Evolutionary conservation across 2,113 vertebrate species (phyloP).

Genomic region (Alces alces): DNA sequence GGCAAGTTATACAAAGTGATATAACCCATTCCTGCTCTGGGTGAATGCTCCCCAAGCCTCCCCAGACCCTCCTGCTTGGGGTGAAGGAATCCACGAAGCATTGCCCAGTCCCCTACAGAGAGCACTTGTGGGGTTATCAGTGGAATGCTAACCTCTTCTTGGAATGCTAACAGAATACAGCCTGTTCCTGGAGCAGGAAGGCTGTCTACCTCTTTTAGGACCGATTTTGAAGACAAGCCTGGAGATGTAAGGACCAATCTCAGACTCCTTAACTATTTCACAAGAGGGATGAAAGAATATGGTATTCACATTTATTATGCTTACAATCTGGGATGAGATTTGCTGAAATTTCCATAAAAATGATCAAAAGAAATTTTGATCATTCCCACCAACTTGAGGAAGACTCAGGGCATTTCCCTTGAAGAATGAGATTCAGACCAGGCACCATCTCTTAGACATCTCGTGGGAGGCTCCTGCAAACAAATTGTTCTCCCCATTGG

Average conservation of each 20-base stretch:
- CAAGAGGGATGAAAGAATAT: neutral
- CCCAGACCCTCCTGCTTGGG: neutral
- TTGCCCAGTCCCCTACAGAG: neutral
- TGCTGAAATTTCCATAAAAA: neutral
- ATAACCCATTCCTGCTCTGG: constrained; percentile 30
- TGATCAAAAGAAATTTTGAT: neutral
- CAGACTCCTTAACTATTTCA: neutral
- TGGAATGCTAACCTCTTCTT: neutral
- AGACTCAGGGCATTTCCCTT: neutral
- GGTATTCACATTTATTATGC: neutral
- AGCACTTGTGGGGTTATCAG: neutral
- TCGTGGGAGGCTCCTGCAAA: neutral
- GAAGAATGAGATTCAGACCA: neutral
- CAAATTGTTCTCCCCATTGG: neutral
- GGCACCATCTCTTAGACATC: neutral
- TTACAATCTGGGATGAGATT: neutral
- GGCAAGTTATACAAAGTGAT: constrained; percentile 60
- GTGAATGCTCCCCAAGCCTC: neutral
- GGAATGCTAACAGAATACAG: neutral
- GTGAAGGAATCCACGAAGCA: neutral
- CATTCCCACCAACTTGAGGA: neutral
- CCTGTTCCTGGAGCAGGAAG: neutral
- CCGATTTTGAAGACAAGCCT: neutral
- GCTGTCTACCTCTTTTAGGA: neutral
- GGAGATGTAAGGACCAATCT: neutral